Evolutionary conservation across 2,797 vertebrate species (phyloP), one percentile per base, ranked within the genome.

Genomic region (Lepus oiostolus): DNA sequence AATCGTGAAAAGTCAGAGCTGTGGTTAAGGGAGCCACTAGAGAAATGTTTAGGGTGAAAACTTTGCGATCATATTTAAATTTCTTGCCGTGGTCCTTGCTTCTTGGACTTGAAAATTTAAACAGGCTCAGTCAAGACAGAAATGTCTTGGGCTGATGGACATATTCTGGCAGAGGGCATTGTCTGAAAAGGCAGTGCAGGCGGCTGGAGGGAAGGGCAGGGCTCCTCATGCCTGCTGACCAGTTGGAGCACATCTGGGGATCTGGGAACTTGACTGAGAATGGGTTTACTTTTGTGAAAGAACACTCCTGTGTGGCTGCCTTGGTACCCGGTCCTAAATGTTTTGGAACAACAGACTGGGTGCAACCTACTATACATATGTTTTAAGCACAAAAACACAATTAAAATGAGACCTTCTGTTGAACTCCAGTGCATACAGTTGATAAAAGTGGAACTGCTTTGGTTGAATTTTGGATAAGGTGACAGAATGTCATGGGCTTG

Each of bases 101-200:
- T 76, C 50, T 32, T 90, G 67, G 81, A 85, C 86, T 91, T 94
- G 47, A 90, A 92, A 70, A 88, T 91, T 85, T 94, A 84, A 97
- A 85, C 30, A 93, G 38, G 32, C 90, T 81, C 19, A 38, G 71
- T 83, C 30, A 88, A 90, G 79, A 72, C 28, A 76, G 76, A 89
- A 91, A 42, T 65, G 58, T 70, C 38, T 6, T 22, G 5, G 54
- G 88, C 35, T 62, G 52, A 54, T 32, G 22, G 74, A 26, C 0
- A 0, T 67, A 42, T 50, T 52, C 19, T 24, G 28, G 62, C 71
- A 60, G 88, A 58, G 50, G 74, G 2, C 35, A 7, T 5, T 54
- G 54, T 24, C 19, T 5, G 50, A 85, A 47, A 87, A 94, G 52
- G 28, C 9, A 7, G 7, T n/a, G 28, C 11, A 11, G 60, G 21